phyloP scores from a whole-genome alignment of 35 echinoderm and acorn worm species.

The Anneissia japonica region DNA sequence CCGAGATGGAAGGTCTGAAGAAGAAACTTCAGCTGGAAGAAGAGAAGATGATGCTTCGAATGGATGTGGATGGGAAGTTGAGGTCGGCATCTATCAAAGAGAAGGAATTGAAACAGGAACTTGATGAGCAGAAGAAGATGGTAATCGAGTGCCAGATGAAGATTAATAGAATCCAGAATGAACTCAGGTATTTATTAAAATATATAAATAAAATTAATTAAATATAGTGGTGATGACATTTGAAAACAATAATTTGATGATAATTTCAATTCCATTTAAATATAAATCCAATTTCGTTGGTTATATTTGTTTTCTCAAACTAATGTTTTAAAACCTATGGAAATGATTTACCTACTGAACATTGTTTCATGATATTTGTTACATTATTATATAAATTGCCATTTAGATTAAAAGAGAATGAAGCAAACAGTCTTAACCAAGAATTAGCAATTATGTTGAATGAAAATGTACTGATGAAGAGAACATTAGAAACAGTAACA shows the following conservation, averaged over 20 bases:
- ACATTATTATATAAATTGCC: no score
- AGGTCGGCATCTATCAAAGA: background rate
- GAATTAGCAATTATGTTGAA: background rate
- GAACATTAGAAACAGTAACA: background rate
- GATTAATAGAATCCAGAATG: background rate
- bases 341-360: no score
- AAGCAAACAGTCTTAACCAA: background rate
- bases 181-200: background rate
- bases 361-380: no score
- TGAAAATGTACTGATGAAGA: background rate
- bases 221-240: no score
- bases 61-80: background rate
- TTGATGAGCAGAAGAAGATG: background rate
- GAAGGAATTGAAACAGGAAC: background rate
- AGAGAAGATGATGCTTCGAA: background rate
- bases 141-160: background rate
- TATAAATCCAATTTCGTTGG: no score
- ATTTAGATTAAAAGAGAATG: background rate
- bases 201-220: no score
- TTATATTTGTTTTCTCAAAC: no score
- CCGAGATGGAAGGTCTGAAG: background rate
- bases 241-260: no score
- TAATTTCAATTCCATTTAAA: no score
- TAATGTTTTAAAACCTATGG: no score
- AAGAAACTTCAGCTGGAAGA: background rate